These are phyloP conservation scores for Bufo bufo DNA, from an alignment of 2,113 vertebrate species.

Conservation along the genomic window DNA sequence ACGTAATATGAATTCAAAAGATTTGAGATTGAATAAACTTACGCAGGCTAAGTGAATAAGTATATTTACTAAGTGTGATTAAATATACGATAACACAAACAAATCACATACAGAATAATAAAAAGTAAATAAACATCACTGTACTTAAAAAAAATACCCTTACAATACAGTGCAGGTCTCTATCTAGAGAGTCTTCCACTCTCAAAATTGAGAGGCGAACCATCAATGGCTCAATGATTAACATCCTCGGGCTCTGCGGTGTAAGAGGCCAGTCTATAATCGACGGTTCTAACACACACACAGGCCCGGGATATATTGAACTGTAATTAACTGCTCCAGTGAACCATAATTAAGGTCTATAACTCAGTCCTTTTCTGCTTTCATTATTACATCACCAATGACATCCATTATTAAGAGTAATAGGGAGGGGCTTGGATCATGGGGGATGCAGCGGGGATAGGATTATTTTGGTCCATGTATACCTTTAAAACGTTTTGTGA, in stretches of 20 bases:
- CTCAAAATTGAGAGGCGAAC: conserved; percentile 19
- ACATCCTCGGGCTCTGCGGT: conserved; percentile 22
- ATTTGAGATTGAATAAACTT: no score
- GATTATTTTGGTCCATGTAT: neutral
- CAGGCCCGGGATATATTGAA: conserved; percentile 54
- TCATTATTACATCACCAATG: conserved; percentile 50
- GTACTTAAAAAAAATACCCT: no score
- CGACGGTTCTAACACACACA: conserved; percentile 30
- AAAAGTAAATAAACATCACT: no score
- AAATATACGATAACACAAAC: no score
- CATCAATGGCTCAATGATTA: conserved; percentile 46
- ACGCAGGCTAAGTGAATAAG: no score
- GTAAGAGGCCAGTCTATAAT: conserved; percentile 48
- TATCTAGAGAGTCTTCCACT: neutral
- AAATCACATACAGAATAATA: no score
- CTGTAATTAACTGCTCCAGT: conserved; percentile 59
- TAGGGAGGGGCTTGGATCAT: conserved; percentile 41
- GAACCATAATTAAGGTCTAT: conserved; percentile 58
- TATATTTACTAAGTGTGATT: no score
- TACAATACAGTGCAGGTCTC: neutral
- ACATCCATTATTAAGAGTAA: conserved; percentile 51
- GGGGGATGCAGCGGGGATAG: neutral
- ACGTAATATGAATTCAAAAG: no score
- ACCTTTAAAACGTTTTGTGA: neutral
- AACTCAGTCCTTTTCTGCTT: conserved; percentile 40